Evolutionary conservation across 2,113 vertebrate species (phyloP).

Genomic region (Triplophysa siluroides): DNA sequence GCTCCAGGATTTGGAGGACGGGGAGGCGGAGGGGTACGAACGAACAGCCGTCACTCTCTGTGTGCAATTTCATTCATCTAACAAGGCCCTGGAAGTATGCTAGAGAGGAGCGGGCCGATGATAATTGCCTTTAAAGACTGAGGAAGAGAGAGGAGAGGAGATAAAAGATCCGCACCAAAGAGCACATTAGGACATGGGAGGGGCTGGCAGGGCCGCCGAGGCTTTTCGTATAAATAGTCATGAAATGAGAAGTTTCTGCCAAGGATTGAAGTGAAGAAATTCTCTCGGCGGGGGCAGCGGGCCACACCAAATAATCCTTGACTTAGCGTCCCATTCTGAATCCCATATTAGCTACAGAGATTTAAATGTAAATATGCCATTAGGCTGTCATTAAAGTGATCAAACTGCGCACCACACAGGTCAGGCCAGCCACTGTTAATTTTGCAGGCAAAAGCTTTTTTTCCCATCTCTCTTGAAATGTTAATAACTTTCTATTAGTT

Average conservation of each 20-base stretch:
- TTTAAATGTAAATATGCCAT: slow-evolving; percentile 99
- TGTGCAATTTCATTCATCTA: slow-evolving; percentile 74
- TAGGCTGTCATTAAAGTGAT: slow-evolving; percentile 99
- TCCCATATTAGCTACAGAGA: slow-evolving; percentile 98
- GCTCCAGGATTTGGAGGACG: slow-evolving; percentile 52
- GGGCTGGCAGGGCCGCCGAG: slow-evolving; percentile 71
- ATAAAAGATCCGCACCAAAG: slow-evolving; percentile 79
- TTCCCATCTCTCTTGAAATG: slow-evolving; percentile 95
- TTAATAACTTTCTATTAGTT: slow-evolving; percentile 99
- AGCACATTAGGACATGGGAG: slow-evolving; percentile 79
- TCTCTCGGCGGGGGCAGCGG: slow-evolving; percentile 94
- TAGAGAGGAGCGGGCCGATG: slow-evolving; percentile 66
- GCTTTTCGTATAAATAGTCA: slow-evolving; percentile 92
- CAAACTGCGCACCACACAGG: slow-evolving; percentile 97
- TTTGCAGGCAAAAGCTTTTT: slow-evolving; percentile 99
- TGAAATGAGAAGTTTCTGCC: slow-evolving; percentile 98
- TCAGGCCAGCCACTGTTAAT: slow-evolving; percentile 99
- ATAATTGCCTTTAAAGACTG: slow-evolving; percentile 80
- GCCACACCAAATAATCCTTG: slow-evolving; percentile 99
- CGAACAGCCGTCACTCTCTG: slow-evolving; percentile 65
- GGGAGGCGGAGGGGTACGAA: slow-evolving; percentile 8
- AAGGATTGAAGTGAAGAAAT: slow-evolving; percentile 93
- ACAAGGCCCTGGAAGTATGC: slow-evolving; percentile 67
- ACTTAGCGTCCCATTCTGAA: slow-evolving; percentile 98
- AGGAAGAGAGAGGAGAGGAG: slow-evolving; percentile 71